Evolutionary conservation across 2,113 vertebrate genomes (phyloP), one percentile per base, ranked within the genome.

Genomic region (Dipodomys spectabilis): DNA sequence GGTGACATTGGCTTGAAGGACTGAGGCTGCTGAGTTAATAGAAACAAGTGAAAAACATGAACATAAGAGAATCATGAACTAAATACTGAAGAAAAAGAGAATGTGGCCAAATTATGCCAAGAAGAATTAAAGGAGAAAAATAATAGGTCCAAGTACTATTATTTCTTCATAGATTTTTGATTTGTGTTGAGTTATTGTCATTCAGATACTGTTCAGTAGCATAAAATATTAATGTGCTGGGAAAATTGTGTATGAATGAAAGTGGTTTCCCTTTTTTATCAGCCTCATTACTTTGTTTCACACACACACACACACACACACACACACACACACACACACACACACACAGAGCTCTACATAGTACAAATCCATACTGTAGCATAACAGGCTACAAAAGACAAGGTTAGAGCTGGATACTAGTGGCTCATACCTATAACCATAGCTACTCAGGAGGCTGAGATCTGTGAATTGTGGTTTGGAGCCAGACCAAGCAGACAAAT

Each of bases 171-270:
- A 5, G 16, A 45, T 83, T 93, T 6, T 27, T 86, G 73, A 87
- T 75, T 91, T 92, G 28, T 81, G 69, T 57, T 83, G 62, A 57
- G 15, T 87, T 92, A 27, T 86, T 91, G 25, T 1, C 45, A 95
- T 91, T 94, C 19, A 88, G 25, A 49, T 94, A 7, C 39, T 86
- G 9, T 91, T 90, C 78, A 15, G 45, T 69, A 25, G 19, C 73
- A 1, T 2, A 83, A 79, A 93, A 77, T 94, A 53, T 20, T 65
- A 75, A 84, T 72, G 92, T 87, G 13, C 53, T 22, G 9, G 49
- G 65, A 95, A 92, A 90, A 81, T 95, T 23, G 89, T 81, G 49
- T 81, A 44, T 64, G 25, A 89, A 72, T 60, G 6, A 92, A 69
- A 44, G 20, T 4, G 68, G 19, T 86, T 88, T 95, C 32, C 35